These are phyloP conservation scores for Lordiphosa clarofinis DNA, from an alignment of 1,140 invertebrate species.

Conservation along the genomic window DNA sequence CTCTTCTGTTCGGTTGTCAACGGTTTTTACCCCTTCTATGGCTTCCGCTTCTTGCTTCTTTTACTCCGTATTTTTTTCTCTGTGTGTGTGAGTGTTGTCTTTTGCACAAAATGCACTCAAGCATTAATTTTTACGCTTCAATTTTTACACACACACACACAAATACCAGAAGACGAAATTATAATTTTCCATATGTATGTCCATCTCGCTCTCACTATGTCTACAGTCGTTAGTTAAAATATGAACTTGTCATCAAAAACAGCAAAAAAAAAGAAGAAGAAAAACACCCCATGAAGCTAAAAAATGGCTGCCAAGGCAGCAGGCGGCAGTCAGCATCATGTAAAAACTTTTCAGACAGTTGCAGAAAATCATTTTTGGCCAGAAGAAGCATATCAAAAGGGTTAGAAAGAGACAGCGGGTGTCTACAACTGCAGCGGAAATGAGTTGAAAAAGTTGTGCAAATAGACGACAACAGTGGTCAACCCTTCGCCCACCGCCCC, in stretches of 20 bases:
- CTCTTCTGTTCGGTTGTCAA: constrained; percentile 25
- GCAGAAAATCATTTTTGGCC: constrained; percentile 68
- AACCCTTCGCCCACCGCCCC: constrained; percentile 4
- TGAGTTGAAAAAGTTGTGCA: constrained; percentile 76
- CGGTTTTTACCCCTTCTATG: constrained; percentile 19
- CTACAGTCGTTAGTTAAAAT: constrained; percentile 69
- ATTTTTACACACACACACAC: constrained; percentile 56
- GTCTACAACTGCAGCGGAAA: constrained; percentile 68
- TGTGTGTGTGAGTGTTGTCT: constrained; percentile 53
- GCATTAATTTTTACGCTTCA: constrained; percentile 74
- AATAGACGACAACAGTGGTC: constrained; percentile 58
- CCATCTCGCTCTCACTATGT: constrained; percentile 22
- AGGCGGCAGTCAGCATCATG: constrained; percentile 18
- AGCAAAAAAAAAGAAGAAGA: neutral
- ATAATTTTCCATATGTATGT: constrained; percentile 64
- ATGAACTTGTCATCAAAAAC: constrained; percentile 59
- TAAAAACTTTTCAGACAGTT: constrained; percentile 74
- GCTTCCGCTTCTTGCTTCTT: constrained; percentile 10
- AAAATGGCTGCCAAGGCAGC: constrained; percentile 57
- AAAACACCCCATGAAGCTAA: constrained; percentile 29
- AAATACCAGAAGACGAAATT: constrained; percentile 42
- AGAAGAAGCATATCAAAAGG: constrained; percentile 9
- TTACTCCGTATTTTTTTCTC: constrained; percentile 12
- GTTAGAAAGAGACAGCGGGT: constrained; percentile 6
- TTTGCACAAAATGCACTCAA: constrained; percentile 64